phyloP scores from a whole-genome alignment of 92 coral and sea anemone species.

The Desmophyllum pertusum region DNA sequence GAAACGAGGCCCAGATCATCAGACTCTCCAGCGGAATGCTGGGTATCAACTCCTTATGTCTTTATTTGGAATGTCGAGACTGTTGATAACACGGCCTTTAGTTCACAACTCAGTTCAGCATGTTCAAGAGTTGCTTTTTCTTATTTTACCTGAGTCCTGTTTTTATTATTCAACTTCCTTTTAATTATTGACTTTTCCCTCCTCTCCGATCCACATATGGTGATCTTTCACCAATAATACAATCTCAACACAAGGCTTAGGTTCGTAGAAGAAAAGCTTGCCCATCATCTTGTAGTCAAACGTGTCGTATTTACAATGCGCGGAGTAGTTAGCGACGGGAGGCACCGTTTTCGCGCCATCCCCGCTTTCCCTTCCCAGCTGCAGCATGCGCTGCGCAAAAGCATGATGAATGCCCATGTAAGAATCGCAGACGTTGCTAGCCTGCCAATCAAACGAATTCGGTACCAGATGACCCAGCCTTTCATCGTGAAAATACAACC shows the following conservation, averaged over 20 bases:
- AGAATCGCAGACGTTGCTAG: slow-evolving; percentile 38
- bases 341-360: slow-evolving; percentile 43
- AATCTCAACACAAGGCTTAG: slow-evolving; percentile 54
- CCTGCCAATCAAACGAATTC: slow-evolving; percentile 26
- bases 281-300: slow-evolving; percentile 37
- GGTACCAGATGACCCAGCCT: slow-evolving; percentile 39
- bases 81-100: not conserved
- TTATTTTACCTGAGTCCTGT: not conserved
- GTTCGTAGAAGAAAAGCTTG: slow-evolving; percentile 27
- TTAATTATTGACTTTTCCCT: slow-evolving; percentile 25
- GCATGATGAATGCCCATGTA: slow-evolving; percentile 58
- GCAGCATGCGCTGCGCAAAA: slow-evolving; percentile 40
- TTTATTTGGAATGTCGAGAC: no score
- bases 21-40: no score
- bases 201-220: slow-evolving; percentile 50
- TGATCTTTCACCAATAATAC: slow-evolving; percentile 39
- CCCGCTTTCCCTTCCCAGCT: slow-evolving; percentile 38
- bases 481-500: slow-evolving; percentile 46
- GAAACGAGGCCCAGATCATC: no score
- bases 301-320: slow-evolving; percentile 25
- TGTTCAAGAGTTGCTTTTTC: not conserved
- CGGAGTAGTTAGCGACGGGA: slow-evolving; percentile 30
- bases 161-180: not conserved
- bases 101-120: not conserved
- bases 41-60: no score